Base-by-base conservation (phyloP, 2,797 vertebrate species). In the Microchirus variegatus region DNA sequence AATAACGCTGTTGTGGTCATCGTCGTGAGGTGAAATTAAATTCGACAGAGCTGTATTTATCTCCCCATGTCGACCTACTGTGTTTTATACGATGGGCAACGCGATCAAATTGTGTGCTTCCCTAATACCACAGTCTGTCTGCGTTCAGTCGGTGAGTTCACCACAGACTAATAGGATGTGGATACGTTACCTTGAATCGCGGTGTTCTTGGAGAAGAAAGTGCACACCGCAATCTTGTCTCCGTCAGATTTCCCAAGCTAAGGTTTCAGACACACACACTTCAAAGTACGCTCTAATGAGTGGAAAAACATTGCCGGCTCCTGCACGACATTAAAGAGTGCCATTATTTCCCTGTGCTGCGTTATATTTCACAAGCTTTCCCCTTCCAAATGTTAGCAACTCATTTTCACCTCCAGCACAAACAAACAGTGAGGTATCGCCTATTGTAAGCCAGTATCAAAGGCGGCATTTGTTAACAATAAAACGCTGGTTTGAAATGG, bases 321-420 rank as follows among this genome's bases (percentile, higher is more conserved):
- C 82, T 81, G 77, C 82, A 87, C 70, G 87, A 89, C 89, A 89
- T 90, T 90, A 87, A 87, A 83, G 82, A 72, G 73, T 70, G 76
- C 75, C 82, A 83, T 84, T 86, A 87, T 69, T 53, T 50, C 10
- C 36, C 43, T 47, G 46, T 68, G 65, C 75, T 79, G 79, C 46
- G 7, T 81, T 89, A 49, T 78, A 73, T 90, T 91, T 86, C 88
- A 82, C 84, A 80, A 86, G 83, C 82, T 57, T 84, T 70, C 59
- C 59, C 74, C 78, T 75, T 85, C 83, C 76, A 87, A 80, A 87
- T 80, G 85, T 88, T 87, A 89, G 82, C 79, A 89, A 90, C 81
- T 89, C 89, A 84, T 91, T 92, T 92, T 90, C 91, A 91, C 91
- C 91, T 93, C 91, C 92, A 91, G 91, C 88, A 87, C 90, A 92